Evolutionary conservation across 2,113 vertebrate genomes (phyloP), one percentile per base, ranked within the genome.

Genomic region (Cinclus mexicanus): DNA sequence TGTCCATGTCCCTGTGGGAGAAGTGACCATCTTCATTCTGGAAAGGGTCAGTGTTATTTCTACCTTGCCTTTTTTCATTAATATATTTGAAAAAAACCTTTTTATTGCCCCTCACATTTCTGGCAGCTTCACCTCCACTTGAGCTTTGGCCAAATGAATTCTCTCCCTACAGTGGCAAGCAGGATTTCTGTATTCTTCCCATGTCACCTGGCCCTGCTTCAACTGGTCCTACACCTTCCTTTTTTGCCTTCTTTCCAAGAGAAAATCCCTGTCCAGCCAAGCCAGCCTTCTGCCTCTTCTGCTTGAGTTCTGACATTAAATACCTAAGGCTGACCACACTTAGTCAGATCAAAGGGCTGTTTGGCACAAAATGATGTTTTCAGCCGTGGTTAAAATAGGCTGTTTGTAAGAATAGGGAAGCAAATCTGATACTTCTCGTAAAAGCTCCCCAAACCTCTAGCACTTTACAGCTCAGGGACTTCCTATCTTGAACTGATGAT

Each of bases 261-360:
- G 7, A n/a, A 39, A n/a, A 35, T 29, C 39, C 7, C 20, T 82
- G 28, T 67, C 41, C 24, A 53, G 13, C 53, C 39, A 60, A 68
- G 11, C 24, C 61, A 47, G 17, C 29, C 29, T 41, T 33, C n/a
- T 68, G 39, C 24, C 17, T 47, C 25, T 29, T 69, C 24, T 61
- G 29, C 29, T 76, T 76, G 61, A 22, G 21, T 76, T 61, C n/a
- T 47, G 14, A 47, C 17, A 23, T 69, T 16, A 49, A 81, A 86
- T 39, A 86, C 14, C 12, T 50, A 13, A 69, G 33, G 42, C 29
- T 0, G 0, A 59, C 79, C 3, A 0, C 59, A 35, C 42, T 83
- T 79, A 93, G 41, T 90, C 79, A 93, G 63, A 70, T 92, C 44
- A 86, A 81, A 77, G 64, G 8, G 35, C 55, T 33, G 7, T 69